phyloP scores from a whole-genome alignment of 2,113 vertebrate species.

The Brevimyrus niger region DNA sequence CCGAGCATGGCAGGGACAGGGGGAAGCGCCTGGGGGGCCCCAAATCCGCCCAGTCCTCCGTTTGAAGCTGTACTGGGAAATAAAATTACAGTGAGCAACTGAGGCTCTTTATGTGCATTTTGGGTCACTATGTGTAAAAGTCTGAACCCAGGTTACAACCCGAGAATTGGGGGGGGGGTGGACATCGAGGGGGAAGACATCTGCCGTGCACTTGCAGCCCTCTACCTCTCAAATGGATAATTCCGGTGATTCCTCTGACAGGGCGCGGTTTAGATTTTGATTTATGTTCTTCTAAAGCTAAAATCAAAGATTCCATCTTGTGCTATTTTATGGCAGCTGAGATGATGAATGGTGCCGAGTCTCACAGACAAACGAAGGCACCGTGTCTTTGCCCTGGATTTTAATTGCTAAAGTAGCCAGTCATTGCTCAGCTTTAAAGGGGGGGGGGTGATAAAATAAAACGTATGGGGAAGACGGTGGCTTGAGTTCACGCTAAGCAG shows the following conservation, averaged over 20 bases:
- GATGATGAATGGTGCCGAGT: slow-evolving; percentile 99
- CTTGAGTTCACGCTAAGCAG: slow-evolving; percentile 71
- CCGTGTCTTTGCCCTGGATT: slow-evolving; percentile 99
- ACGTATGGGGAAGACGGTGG: slow-evolving; percentile 69
- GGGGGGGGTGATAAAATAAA: slow-evolving; percentile 52
- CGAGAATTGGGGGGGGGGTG: not conserved
- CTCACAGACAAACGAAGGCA: slow-evolving; percentile 95
- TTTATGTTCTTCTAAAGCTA: slow-evolving; percentile 99
- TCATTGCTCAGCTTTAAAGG: slow-evolving; percentile 99
- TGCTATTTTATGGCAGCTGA: slow-evolving; percentile 99
- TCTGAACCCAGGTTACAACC: slow-evolving; percentile 34
- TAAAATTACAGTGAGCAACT: slow-evolving; percentile 63
- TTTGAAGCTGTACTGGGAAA: slow-evolving; percentile 56
- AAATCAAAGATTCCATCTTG: slow-evolving; percentile 99
- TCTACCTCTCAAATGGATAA: slow-evolving; percentile 97
- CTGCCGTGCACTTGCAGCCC: slow-evolving; percentile 68
- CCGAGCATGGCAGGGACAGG: not conserved
- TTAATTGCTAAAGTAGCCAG: slow-evolving; percentile 99
- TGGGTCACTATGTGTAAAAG: slow-evolving; percentile 76
- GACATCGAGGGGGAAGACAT: slow-evolving; percentile 44
- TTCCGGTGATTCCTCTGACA: slow-evolving; percentile 98
- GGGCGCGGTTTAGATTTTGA: slow-evolving; percentile 99
- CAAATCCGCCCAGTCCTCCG: slow-evolving; percentile 53
- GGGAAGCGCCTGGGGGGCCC: slow-evolving; percentile 13
- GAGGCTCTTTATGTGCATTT: slow-evolving; percentile 60